Evolutionary conservation across 2,888 invertebrate species (phyloP), one percentile per base, ranked within the genome.

Genomic region (Tethea ocularis): DNA sequence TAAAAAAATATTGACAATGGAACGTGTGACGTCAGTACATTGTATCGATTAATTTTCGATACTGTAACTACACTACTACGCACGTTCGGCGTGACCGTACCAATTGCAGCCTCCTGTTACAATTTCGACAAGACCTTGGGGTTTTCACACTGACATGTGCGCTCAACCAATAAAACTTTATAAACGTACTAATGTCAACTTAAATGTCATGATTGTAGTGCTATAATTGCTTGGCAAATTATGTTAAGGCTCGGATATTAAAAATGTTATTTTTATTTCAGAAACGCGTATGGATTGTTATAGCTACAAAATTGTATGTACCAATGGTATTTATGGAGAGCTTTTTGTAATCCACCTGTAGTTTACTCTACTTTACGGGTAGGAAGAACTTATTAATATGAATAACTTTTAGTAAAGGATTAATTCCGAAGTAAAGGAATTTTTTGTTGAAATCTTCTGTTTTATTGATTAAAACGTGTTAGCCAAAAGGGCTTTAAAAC

Each of bases 71-170:
- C 33, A 29, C 29, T 29, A 29, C 29, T 64, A 58, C 61, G 61
- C 69, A 67, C 36, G 60, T 61, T 61, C 62, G 51, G n/a, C 61
- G 84, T 87, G 86, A 84, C 81, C 75, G 69, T 67, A 68, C 77
- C 68, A 75, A 75, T 69, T 69, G 67, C 72, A 77, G 74, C 70
- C 75, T 76, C 74, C 74, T 86, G 83, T 77, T 87, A 86, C 82
- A 82, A 74, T 85, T 89, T 84, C 64, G 73, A 74, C 64, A 62
- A 80, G 85, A 82, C 92, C 92, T 92, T 93, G 91, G 89, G 84
- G 87, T 86, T 89, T 91, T 86, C 77, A 83, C 87, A 78, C 51
- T 24, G 57, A 61, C 61, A 60, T 61, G 51, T 51, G 52, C 36
- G 51, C 24, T 57, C 29, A 51, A 29, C n/a, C 41, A 46, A 41